Percentiles rank a stretch among this genome's conserved stretches.
These are phyloP conservation scores for Discoglossus pictus DNA, from an alignment of 2,797 vertebrate species.

Conservation along the genomic window DNA sequence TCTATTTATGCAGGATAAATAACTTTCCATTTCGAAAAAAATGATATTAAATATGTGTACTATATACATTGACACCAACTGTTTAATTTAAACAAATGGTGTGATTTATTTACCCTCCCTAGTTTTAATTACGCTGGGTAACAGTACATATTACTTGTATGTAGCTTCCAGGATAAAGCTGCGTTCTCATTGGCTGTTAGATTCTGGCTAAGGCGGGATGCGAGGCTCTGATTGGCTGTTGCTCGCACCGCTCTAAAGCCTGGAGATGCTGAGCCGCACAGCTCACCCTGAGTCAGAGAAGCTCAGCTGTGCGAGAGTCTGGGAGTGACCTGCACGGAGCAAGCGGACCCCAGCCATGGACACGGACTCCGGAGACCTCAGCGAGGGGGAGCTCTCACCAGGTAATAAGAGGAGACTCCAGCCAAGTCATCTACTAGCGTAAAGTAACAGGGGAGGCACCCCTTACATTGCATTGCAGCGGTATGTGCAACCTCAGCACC, in stretches of 20 bases:
- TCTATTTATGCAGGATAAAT: too few relatives aligned
- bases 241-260: slow-evolving; percentile 10
- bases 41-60: too few relatives aligned
- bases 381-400: slow-evolving; percentile 83
- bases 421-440: too few relatives aligned
- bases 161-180: slow-evolving; percentile 5
- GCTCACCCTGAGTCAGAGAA: slow-evolving; percentile 28
- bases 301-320: slow-evolving; percentile 13
- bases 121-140: neutral
- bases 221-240: slow-evolving; percentile 15
- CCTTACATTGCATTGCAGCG: too few relatives aligned
- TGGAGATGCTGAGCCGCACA: slow-evolving; percentile 28
- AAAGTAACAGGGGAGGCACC: too few relatives aligned
- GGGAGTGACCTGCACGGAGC: slow-evolving; percentile 15
- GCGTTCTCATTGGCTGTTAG: slow-evolving; percentile 7
- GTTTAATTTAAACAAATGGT: too few relatives aligned
- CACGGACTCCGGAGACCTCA: slow-evolving; percentile 94
- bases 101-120: too few relatives aligned
- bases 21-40: too few relatives aligned
- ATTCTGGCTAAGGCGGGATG: slow-evolving; percentile 5
- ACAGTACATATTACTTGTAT: neutral
- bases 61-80: too few relatives aligned
- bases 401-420: slow-evolving; percentile 15
- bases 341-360: slow-evolving; percentile 76
- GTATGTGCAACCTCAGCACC: too few relatives aligned